Evolutionary conservation across 2,888 invertebrate genomes (phyloP).

Genomic region (Callinectes sapidus): DNA sequence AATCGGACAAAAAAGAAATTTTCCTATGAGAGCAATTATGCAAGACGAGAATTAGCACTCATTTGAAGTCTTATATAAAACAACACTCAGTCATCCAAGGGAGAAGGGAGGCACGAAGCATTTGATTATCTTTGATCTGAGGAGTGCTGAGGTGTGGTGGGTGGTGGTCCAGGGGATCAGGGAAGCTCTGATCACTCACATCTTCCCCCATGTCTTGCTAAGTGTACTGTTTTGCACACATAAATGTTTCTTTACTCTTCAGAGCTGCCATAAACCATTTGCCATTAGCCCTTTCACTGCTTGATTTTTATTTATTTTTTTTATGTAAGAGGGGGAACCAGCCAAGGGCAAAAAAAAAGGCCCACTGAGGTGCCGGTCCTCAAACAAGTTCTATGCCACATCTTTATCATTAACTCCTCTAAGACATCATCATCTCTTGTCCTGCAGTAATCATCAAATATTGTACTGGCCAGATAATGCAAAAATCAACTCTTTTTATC

Average conservation of each 20-base stretch:
- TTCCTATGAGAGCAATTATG: not conserved
- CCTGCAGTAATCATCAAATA: too few species aligned
- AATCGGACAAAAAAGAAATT: not conserved
- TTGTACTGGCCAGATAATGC: too few species aligned
- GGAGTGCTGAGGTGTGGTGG: not conserved
- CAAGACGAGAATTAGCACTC: slow-evolving; percentile 8
- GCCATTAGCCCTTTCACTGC: not conserved
- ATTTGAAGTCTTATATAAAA: not conserved
- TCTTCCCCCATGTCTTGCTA: not conserved
- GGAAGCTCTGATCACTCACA: not conserved
- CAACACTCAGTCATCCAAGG: not conserved
- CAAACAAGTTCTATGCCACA: too few species aligned
- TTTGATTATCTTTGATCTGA: slow-evolving; percentile 3
- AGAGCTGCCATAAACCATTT: not conserved
- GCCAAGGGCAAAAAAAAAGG: too few species aligned
- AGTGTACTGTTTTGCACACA: not conserved
- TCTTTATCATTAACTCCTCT: too few species aligned
- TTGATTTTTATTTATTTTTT: too few species aligned
- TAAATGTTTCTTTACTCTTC: not conserved
- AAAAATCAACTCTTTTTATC: too few species aligned
- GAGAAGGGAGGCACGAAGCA: not conserved
- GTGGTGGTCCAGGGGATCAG: not conserved
- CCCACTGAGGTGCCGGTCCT: too few species aligned
- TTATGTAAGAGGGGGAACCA: too few species aligned
- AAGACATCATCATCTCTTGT: too few species aligned